Percentiles rank a stretch among this genome's conserved stretches.
These are phyloP conservation scores for Talpa occidentalis DNA, from an alignment of 2,113 vertebrate genomes.

Conservation along the genomic window DNA sequence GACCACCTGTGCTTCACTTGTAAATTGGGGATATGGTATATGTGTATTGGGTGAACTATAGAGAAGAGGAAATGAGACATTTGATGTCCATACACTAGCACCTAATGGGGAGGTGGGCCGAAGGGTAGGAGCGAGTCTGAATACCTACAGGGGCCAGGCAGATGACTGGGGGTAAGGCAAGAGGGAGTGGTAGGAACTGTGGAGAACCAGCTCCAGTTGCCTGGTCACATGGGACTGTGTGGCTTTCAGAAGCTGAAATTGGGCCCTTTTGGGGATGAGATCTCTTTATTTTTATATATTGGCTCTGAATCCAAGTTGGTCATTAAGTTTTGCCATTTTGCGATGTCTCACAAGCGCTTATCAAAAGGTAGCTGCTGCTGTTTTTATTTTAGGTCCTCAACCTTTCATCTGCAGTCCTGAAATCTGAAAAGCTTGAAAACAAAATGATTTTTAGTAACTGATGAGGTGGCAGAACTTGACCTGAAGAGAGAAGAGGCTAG, in stretches of 20 bases:
- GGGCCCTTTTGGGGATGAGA: background rate
- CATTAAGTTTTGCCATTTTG: slow-evolving; percentile 2
- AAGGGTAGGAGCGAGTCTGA: background rate
- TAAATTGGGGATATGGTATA: background rate
- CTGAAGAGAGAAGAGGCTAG: background rate
- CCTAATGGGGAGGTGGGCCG: background rate
- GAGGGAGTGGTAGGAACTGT: background rate
- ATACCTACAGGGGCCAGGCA: background rate
- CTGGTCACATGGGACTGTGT: background rate
- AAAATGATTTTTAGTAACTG: background rate
- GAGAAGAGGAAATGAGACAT: background rate
- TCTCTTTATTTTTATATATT: background rate
- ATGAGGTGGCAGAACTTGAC: background rate
- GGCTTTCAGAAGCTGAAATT: background rate
- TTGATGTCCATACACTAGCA: accelerated
- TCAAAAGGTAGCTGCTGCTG: background rate
- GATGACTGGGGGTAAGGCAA: background rate
- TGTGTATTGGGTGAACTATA: background rate
- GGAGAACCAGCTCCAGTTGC: too few species aligned
- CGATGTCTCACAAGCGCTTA: background rate
- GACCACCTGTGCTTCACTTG: background rate
- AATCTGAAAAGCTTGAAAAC: background rate
- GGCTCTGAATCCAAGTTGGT: background rate
- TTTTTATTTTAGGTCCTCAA: background rate
- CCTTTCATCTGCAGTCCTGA: background rate